These are phyloP conservation scores for Stigmatopora nigra DNA, from an alignment of 2,113 vertebrate genomes.

Conservation along the genomic window DNA sequence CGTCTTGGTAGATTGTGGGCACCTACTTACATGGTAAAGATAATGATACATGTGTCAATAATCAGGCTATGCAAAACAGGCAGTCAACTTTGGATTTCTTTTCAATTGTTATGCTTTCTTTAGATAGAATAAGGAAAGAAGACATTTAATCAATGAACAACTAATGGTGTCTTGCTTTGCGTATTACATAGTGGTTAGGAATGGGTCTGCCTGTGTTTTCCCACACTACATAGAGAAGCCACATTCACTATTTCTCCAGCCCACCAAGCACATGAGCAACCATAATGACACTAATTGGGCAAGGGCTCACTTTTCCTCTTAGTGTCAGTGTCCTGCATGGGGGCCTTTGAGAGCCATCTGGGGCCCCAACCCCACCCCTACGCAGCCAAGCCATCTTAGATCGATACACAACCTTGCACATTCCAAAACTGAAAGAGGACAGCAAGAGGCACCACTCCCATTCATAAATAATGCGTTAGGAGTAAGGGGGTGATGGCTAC, in stretches of 20 bases:
- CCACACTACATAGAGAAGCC: slow-evolving; percentile 40
- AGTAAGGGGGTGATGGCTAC: slow-evolving; percentile 33
- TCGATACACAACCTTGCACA: slow-evolving; percentile 41
- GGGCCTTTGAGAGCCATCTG: slow-evolving; percentile 49
- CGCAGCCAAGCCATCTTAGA: slow-evolving; percentile 45
- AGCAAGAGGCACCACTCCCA: slow-evolving; percentile 33
- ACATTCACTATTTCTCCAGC: slow-evolving; percentile 45
- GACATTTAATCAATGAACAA: neutral
- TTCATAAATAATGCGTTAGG: slow-evolving; percentile 50
- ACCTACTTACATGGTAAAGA: neutral
- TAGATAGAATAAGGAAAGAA: neutral
- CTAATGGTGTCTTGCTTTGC: neutral
- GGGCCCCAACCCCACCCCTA: slow-evolving; percentile 13
- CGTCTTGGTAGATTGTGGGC: neutral
- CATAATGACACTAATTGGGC: slow-evolving; percentile 57
- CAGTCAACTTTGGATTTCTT: neutral
- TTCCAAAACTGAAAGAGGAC: slow-evolving; percentile 49
- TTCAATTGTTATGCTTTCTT: neutral
- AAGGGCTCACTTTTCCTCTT: slow-evolving; percentile 52
- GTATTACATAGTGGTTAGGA: neutral
- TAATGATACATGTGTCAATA: neutral
- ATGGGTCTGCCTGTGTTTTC: slow-evolving; percentile 1
- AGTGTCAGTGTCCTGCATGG: slow-evolving; percentile 39
- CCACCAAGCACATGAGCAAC: slow-evolving; percentile 50
- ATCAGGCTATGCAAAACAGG: neutral